Evolutionary conservation across 2,888 invertebrate genomes (phyloP), one percentile per base, ranked within the genome.

Genomic region (Drosophila quinaria): DNA sequence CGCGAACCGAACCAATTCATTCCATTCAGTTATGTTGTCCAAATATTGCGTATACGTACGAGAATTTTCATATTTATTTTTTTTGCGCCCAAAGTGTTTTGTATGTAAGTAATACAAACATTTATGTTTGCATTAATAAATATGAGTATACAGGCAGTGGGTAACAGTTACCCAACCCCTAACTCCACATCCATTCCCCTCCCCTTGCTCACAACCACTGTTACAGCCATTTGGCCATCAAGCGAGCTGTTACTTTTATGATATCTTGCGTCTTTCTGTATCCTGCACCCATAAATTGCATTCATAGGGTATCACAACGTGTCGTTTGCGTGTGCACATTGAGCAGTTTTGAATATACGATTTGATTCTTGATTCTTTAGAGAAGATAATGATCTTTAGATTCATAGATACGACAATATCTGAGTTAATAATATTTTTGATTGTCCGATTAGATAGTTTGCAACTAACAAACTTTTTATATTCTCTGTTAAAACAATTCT

Each of bases 21-120:
- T 89, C 89, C 78, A 84, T 84, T 89, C 89, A 73, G 81, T 73
- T 87, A 70, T 87, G 77, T 72, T 77, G 56, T 61, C 71, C 66
- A 76, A 73, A 80, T 69, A 74, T 67, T 76, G 64, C 71, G 82
- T 78, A 62, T 62, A 46, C 62, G 60, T 33, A 33, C 10, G 25
- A 25, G 44, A 41, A 74, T 67, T 67, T 67, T 73, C 56, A 61
- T 75, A 70, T 77, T 79, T 80, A 74, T 25, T 25, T 70, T 25
- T 70, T 70, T 76, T 62, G 41, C 25, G 55, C 59, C 67, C 71
- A 78, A 80, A 74, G 71, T 65, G 69, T 65, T 81, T 80, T 71
- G 55, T 64, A 62, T 74, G 64, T 70, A 55, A 59, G 65, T 54
- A 66, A 74, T 79, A 58, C 50, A 52, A 51, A 52, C 46, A 72